Evolutionary conservation across 2,888 invertebrate species (phyloP).

Genomic region (Drosophila phalerata): DNA sequence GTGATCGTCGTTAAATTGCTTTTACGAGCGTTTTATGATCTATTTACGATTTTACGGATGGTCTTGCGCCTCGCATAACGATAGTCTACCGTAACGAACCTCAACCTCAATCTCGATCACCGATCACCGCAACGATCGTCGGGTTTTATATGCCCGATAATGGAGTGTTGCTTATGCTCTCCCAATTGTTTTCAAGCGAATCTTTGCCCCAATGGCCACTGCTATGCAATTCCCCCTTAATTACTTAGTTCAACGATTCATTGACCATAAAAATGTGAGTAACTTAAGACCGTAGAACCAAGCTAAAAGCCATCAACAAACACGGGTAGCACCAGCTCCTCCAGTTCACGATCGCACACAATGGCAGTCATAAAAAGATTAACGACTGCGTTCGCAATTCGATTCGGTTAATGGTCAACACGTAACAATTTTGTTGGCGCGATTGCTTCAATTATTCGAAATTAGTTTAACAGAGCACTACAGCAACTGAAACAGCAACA

Average conservation of each 20-base stretch:
- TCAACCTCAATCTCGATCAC: conserved; percentile 1
- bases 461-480: conserved; percentile 18
- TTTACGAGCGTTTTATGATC: conserved; percentile 84
- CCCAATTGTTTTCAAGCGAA: conserved; percentile 31
- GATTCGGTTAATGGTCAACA: conserved; percentile 52
- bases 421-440: conserved; percentile 56
- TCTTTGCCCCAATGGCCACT: conserved; percentile 9
- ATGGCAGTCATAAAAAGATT: conserved; percentile 52
- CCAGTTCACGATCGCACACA: conserved; percentile 46
- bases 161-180: conserved; percentile 48
- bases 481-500: conserved; percentile 1
- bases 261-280: conserved; percentile 45
- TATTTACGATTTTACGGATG: conserved; percentile 84
- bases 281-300: conserved; percentile 29
- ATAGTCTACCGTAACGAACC: conserved; percentile 56
- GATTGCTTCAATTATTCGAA: conserved; percentile 53
- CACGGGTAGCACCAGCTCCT: conserved; percentile 48
- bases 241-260: conserved; percentile 63
- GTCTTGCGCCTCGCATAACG: conserved; percentile 73
- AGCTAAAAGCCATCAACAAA: conserved; percentile 36
- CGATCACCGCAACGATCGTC: conserved; percentile 41
- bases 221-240: conserved; percentile 43
- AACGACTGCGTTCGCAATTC: conserved; percentile 56
- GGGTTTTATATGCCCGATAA: conserved; percentile 53
- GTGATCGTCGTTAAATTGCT: conserved; percentile 79